Conservation (phyloP, 1,140 invertebrate species). For the Odontomachus brunneus region DNA sequence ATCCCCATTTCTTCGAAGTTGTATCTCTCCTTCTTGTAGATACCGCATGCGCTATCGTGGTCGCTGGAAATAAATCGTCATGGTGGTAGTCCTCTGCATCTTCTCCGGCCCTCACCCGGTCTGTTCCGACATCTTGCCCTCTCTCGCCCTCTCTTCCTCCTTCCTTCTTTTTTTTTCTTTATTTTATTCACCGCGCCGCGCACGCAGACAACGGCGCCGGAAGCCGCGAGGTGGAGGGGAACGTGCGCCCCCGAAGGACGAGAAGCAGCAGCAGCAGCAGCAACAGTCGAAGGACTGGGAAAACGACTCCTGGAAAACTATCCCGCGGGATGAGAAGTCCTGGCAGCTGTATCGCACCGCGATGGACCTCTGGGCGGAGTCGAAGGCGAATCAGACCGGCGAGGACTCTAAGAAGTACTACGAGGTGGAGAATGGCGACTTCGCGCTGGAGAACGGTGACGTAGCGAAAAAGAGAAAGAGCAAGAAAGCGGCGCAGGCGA, state of each 20-base stretch:
- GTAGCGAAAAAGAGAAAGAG: constrained; percentile 63
- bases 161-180: constrained; percentile 71
- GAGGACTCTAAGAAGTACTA: constrained; percentile 75
- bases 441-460: constrained; percentile 68
- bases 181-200: constrained; percentile 77
- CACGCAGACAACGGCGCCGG: constrained; percentile 83
- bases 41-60: constrained; percentile 85
- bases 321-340: constrained; percentile 83
- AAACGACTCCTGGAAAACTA: constrained; percentile 85
- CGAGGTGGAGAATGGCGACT: constrained; percentile 72
- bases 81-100: constrained; percentile 79
- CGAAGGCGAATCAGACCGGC: constrained; percentile 69
- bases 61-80: constrained; percentile 85
- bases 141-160: neutral
- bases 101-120: neutral
- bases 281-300: constrained; percentile 79
- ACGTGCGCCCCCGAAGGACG: constrained; percentile 60
- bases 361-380: constrained; percentile 85
- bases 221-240: constrained; percentile 80
- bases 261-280: constrained; percentile 55
- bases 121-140: constrained; percentile 30
- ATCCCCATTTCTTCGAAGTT: constrained; percentile 46
- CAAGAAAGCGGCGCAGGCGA: constrained; percentile 60
- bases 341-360: constrained; percentile 85
- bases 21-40: constrained; percentile 84